Conservation (phyloP, 2,797 vertebrate species). For the Aldrovandia affinis region DNA sequence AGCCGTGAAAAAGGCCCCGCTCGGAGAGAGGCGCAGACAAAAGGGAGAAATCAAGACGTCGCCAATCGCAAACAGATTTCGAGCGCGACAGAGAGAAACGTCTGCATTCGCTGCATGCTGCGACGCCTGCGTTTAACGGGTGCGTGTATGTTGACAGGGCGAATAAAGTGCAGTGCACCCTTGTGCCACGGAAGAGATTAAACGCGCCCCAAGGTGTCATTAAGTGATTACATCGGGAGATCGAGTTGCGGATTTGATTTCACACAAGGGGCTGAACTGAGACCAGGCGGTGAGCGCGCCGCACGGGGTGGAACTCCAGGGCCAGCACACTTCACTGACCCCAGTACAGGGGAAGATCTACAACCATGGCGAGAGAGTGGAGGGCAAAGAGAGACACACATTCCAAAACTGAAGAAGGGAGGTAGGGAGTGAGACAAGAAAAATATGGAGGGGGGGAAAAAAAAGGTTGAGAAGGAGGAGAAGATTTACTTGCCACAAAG, state of each 20-base stretch:
- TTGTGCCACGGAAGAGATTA: neutral
- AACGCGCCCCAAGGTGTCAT: conserved; percentile 56
- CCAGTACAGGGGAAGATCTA: neutral
- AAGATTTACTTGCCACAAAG: neutral
- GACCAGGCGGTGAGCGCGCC: neutral
- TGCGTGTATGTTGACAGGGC: neutral
- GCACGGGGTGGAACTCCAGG: neutral
- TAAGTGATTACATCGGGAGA: conserved; percentile 59
- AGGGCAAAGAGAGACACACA: neutral
- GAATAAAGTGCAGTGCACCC: conserved; percentile 2
- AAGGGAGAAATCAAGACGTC: neutral
- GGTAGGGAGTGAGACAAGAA: neutral
- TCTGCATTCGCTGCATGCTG: neutral
- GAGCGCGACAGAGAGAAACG: neutral
- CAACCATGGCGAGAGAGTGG: neutral
- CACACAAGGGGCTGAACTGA: neutral
- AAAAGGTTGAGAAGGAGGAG: too few species aligned
- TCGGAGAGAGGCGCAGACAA: neutral
- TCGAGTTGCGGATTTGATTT: neutral
- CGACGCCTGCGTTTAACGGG: neutral
- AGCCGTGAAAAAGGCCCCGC: neutral
- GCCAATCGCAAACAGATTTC: neutral
- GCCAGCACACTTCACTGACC: neutral
- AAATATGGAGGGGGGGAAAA: neutral
- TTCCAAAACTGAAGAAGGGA: neutral